Evolutionary conservation across 2,113 vertebrate genomes (phyloP), one percentile per base, ranked within the genome.

Genomic region (Hemibagrus wyckioides): DNA sequence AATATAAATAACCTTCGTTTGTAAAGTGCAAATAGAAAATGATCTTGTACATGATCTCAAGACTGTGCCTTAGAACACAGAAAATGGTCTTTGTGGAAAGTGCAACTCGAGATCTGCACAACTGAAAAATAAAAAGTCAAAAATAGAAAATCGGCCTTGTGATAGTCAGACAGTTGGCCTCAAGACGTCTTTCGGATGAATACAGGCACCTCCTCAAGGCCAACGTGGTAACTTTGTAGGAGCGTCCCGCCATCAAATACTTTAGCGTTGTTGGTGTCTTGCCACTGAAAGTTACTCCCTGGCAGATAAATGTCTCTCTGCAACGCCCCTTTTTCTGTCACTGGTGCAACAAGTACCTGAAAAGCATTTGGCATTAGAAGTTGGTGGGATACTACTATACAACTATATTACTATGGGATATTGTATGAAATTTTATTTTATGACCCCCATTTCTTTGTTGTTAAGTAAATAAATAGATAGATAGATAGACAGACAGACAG

Each of bases 311-410:
- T 94, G 76, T 98, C 96, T 92, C 97, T 93, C 87, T 93, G 92
- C 0, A 28, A 90, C 0, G 93, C 94, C 25, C 96, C 96, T 73
- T 93, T 95, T 85, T 96, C 96, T 83, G 96, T 96, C 91, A 98
- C 91, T 0, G 97, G 97, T 17, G 97, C 97, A 80, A 98, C 94
- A 90, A 98, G 93, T 39, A 97, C 94, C 97, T 98, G 93, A 50
- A 89, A 85, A 11, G 65, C 4, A 75, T 36, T 93, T 92, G 69
- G 36, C 36, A 33, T 30, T 81, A 71, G 48, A 19, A 83, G 3
- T 17, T 8, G 33, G 36, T 57, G 52, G 14, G 44, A 48, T 48
- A 5, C 44, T 48, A 7, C 44, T 48, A 48, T 48, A 48, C 44
- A 0, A 48, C 44, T 48, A 48, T 48, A 48, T 56, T 44, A 41